Percentiles rank a stretch among this genome's conserved stretches.
phyloP scores from a whole-genome alignment of 1,140 invertebrate genomes.

The Phymorhynchus buccinoides region DNA sequence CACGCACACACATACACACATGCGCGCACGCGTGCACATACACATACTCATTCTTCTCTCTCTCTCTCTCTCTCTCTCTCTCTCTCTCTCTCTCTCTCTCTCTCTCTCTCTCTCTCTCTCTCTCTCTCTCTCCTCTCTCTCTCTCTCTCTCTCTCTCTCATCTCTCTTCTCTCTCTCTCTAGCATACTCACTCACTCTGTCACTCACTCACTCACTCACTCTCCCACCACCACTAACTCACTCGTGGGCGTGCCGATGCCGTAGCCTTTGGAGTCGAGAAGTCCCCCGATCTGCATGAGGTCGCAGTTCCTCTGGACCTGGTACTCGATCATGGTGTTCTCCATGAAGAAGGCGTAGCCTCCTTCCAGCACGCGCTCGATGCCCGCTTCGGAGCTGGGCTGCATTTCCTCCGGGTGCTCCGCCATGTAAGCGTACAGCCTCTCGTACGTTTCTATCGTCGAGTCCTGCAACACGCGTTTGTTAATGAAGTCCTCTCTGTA shows the following conservation, averaged over 20 bases:
- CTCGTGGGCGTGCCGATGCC: slow-evolving; percentile 78
- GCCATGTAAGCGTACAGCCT: slow-evolving; percentile 97
- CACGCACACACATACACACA: background rate
- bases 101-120: too few species aligned
- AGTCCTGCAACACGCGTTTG: slow-evolving; percentile 78
- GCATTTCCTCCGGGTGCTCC: slow-evolving; percentile 60
- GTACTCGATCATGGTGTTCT: slow-evolving; percentile 95
- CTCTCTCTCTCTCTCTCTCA: too few species aligned
- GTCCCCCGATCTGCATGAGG: slow-evolving; percentile 96
- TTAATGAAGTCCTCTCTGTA: too few species aligned
- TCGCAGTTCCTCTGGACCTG: slow-evolving; percentile 94
- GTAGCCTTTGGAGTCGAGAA: slow-evolving; percentile 91
- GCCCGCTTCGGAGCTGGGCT: slow-evolving; percentile 61
- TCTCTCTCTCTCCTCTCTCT: too few species aligned
- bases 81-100: too few species aligned
- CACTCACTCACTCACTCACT: background rate
- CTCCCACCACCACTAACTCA: slow-evolving; percentile 51
- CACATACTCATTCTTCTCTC: background rate
- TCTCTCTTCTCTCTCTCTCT: slow-evolving; percentile 17
- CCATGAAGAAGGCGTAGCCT: slow-evolving; percentile 98
- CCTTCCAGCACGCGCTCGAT: slow-evolving; percentile 75
- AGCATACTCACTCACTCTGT: too few species aligned
- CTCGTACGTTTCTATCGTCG: slow-evolving; percentile 91
- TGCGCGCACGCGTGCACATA: background rate
- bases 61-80: too few species aligned